Evolutionary conservation across 2,113 vertebrate species (phyloP).

Genomic region (Bos taurus): DNA sequence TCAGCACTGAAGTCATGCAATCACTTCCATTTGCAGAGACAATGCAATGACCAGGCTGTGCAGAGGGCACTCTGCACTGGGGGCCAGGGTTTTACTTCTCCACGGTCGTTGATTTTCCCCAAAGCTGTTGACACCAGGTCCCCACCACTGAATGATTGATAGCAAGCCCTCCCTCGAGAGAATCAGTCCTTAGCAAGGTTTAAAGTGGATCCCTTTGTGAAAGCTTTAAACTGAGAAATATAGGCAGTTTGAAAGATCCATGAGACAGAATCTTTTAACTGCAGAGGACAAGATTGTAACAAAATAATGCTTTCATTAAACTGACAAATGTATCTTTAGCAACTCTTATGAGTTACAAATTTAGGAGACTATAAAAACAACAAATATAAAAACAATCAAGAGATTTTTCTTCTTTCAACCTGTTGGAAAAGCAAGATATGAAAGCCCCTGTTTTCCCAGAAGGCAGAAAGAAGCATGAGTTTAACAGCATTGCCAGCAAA

Average conservation of each 20-base stretch:
- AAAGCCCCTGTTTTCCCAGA: too few species aligned
- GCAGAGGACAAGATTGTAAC: background rate
- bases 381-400: background rate
- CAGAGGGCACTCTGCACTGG: accelerated
- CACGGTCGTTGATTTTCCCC: accelerated
- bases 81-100: background rate
- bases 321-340: background rate
- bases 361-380: background rate
- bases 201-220: background rate
- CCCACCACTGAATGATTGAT: background rate
- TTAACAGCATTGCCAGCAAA: background rate
- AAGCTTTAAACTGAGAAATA: background rate
- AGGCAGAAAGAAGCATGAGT: background rate
- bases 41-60: background rate
- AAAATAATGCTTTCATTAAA: background rate
- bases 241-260: accelerated
- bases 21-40: background rate
- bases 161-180: background rate
- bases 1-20: accelerated
- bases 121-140: too few species aligned
- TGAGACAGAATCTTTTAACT: background rate
- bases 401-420: background rate
- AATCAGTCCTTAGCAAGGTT: background rate
- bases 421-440: accelerated
- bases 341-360: background rate